phyloP scores from a whole-genome alignment of 2,113 vertebrate species.

The Ammodytes marinus region DNA sequence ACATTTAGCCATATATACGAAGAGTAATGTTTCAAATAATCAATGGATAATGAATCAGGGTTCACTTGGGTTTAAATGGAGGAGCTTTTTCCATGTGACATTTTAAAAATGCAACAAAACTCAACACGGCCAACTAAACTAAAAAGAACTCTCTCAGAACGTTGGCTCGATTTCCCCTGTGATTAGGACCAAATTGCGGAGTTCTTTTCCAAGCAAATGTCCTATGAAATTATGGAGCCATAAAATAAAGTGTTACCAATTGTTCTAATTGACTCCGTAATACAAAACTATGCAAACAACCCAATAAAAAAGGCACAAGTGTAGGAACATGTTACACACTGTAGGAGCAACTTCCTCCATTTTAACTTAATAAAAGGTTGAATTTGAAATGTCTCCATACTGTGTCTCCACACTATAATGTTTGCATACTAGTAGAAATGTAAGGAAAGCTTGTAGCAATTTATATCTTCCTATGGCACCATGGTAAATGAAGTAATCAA shows the following conservation, averaged over 20 bases:
- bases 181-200: not conserved
- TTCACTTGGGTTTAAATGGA: not conserved
- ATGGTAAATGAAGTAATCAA: conserved; percentile 45
- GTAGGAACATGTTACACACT: conserved; percentile 41
- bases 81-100: not conserved
- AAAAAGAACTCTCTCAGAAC: not conserved
- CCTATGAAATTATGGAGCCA: not conserved
- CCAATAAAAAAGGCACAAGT: not conserved
- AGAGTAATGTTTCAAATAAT: not conserved
- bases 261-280: not conserved
- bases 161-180: not conserved
- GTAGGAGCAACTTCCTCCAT: conserved; percentile 45
- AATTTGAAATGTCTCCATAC: conserved; percentile 34
- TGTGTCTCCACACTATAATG: conserved; percentile 35
- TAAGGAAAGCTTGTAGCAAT: conserved; percentile 64
- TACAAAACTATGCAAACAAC: not conserved
- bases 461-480: conserved; percentile 43
- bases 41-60: not conserved
- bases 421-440: conserved; percentile 55
- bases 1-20: not conserved
- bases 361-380: conserved; percentile 55
- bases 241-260: not conserved
- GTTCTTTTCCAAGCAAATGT: not conserved
- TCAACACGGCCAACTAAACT: not conserved
- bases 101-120: not conserved